Evolutionary conservation across 2,113 vertebrate genomes (phyloP).

Genomic region (Cyanoderma ruficeps): DNA sequence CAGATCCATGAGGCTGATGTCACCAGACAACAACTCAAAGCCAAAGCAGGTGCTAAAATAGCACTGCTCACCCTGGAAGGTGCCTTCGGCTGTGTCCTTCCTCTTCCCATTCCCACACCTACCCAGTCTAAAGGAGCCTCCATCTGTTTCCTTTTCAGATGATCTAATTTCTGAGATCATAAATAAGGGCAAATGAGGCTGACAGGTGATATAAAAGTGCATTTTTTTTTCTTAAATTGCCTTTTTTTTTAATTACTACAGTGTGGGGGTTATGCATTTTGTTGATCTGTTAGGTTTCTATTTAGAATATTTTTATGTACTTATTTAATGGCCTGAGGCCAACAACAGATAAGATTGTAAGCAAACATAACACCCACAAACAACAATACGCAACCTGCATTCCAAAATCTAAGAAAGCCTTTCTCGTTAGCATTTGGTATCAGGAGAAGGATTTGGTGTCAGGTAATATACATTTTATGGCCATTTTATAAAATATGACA

Average conservation of each 20-base stretch:
- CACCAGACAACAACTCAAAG: not conserved
- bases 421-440: not conserved
- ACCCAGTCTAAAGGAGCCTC: not conserved
- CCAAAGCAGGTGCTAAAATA: not conserved
- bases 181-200: not conserved
- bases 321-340: not conserved
- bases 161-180: not conserved
- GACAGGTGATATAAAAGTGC: not conserved
- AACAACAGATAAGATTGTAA: not conserved
- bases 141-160: not conserved
- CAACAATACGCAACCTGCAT: accelerated
- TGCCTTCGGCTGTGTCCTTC: not conserved
- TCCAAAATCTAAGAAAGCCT: not conserved
- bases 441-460: not conserved
- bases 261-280: not conserved
- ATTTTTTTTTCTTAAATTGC: not conserved
- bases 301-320: not conserved
- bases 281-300: not conserved
- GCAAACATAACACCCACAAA: not conserved
- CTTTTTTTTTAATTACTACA: not conserved
- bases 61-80: not conserved
- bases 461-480: not conserved
- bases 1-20: accelerated
- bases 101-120: not conserved
- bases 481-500: not conserved